These are phyloP conservation scores for Melanerpes formicivorus DNA, from an alignment of 2,113 vertebrate species.

Conservation along the genomic window DNA sequence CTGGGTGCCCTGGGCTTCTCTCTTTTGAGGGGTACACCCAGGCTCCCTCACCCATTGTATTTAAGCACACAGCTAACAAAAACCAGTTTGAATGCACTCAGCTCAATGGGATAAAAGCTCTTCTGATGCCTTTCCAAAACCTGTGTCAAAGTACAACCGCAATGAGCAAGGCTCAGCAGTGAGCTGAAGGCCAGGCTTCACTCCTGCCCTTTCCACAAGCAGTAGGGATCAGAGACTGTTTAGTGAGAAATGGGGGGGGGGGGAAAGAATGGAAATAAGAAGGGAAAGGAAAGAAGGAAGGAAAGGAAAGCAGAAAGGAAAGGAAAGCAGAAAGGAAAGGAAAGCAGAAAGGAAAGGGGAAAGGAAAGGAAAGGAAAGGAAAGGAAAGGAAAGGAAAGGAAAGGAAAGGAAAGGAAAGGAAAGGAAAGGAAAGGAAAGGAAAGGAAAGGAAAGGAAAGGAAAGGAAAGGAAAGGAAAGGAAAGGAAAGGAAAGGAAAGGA, in stretches of 20 bases:
- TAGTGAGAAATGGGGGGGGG: fast-evolving
- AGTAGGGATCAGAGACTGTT: background rate
- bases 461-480: too few relatives aligned
- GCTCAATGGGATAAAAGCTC: background rate
- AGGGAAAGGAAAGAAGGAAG: too few relatives aligned
- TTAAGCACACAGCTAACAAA: background rate
- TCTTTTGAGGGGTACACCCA: background rate
- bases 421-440: too few relatives aligned
- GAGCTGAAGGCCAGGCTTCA: background rate
- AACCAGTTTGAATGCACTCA: background rate
- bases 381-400: too few relatives aligned
- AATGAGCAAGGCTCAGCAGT: background rate
- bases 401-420: background rate
- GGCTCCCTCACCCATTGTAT: background rate
- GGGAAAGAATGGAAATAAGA: too few relatives aligned
- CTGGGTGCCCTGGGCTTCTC: background rate
- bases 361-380: too few relatives aligned
- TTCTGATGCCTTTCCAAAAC: background rate
- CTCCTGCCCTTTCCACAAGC: background rate
- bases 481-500: too few relatives aligned
- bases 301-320: background rate
- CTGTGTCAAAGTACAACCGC: background rate
- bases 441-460: too few relatives aligned
- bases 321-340: too few relatives aligned
- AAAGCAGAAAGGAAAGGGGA: too few relatives aligned